phyloP scores from a whole-genome alignment of 2,888 invertebrate genomes.

The Amphiduros pacificus region DNA sequence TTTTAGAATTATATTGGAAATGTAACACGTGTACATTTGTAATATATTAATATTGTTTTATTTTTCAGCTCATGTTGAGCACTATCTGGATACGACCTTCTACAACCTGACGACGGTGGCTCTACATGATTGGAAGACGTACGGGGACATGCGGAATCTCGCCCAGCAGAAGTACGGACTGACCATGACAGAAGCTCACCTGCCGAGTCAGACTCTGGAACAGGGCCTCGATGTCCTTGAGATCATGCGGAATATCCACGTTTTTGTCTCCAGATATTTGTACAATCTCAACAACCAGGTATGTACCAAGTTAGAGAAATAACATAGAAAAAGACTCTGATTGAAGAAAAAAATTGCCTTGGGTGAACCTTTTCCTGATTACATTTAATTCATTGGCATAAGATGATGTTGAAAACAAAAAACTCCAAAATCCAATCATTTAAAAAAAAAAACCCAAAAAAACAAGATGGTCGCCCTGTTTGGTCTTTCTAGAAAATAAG shows the following conservation, averaged over 20 bases:
- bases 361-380: too few species aligned
- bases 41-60: too few species aligned
- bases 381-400: too few species aligned
- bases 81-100: slow-evolving; percentile 90
- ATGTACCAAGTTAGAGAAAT: slow-evolving; percentile 8
- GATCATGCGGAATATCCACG: slow-evolving; percentile 94
- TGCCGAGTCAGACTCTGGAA: slow-evolving; percentile 94
- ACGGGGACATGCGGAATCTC: slow-evolving; percentile 93
- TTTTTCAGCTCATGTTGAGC: slow-evolving; percentile 70
- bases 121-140: slow-evolving; percentile 95
- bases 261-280: slow-evolving; percentile 88
- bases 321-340: too few species aligned
- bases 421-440: too few species aligned
- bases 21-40: too few species aligned
- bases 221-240: slow-evolving; percentile 91
- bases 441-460: too few species aligned
- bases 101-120: slow-evolving; percentile 97
- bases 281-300: slow-evolving; percentile 94
- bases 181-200: slow-evolving; percentile 83
- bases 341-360: too few species aligned
- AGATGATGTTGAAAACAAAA: too few species aligned
- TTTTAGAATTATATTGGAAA: too few species aligned
- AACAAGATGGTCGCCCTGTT: background rate
- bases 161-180: slow-evolving; percentile 81
- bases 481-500: background rate